Conservation (phyloP, 64 coral and sea anemone genomes). For the Montipora capricornis region DNA sequence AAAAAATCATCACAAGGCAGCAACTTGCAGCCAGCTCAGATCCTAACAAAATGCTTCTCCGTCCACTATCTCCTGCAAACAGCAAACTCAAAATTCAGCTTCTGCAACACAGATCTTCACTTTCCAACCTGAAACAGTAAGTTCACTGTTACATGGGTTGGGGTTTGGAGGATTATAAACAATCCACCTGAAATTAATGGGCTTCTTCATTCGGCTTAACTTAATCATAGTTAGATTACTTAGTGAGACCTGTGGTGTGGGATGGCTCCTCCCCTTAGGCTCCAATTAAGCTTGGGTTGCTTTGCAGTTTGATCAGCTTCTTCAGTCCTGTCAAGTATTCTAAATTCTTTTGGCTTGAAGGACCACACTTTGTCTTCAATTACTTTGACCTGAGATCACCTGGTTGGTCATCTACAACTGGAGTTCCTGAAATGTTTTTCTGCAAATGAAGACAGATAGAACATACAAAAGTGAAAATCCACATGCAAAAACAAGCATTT, state of each 20-base stretch:
- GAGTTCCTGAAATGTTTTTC: background rate
- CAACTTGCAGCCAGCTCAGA: no score
- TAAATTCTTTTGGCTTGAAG: background rate
- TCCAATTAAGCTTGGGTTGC: background rate
- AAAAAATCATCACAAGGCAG: no score
- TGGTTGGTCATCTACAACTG: no score
- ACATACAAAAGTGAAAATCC: no score
- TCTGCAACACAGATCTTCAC: no score
- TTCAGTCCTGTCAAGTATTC: background rate
- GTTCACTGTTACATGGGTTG: background rate
- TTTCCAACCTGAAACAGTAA: background rate
- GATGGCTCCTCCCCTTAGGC: background rate
- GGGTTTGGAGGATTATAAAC: background rate
- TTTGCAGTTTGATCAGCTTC: background rate
- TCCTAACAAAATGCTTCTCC: no score
- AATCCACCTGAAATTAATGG: background rate
- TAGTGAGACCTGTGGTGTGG: background rate
- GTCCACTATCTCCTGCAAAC: no score
- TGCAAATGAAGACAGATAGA: no score
- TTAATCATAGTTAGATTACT: background rate
- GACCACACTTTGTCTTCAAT: background rate
- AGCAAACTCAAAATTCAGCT: no score
- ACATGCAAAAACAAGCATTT: no score
- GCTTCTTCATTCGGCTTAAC: conserved; percentile 14
- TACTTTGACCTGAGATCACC: background rate